These are phyloP conservation scores for Chrysogorgia sp. DNA, from an alignment of 92 coral and sea anemone species.

Conservation along the genomic window DNA sequence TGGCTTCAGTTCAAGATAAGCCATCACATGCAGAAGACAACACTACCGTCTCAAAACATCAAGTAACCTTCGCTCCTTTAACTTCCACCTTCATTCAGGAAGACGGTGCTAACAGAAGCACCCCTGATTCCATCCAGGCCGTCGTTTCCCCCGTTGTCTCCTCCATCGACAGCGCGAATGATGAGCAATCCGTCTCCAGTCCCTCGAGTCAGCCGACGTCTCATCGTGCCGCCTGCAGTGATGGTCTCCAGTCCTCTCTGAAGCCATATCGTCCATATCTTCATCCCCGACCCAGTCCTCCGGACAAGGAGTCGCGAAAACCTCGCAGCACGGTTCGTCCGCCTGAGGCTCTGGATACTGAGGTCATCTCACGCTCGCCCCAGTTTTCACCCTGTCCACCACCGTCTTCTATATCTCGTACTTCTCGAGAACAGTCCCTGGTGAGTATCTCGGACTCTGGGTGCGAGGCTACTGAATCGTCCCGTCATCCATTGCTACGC, in stretches of 20 bases:
- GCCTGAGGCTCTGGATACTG: neutral
- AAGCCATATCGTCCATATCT: neutral
- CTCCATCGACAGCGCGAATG: neutral
- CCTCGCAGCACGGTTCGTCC: neutral
- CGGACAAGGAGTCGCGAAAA: neutral
- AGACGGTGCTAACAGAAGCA: no score
- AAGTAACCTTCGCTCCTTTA: no score
- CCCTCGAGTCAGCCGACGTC: neutral
- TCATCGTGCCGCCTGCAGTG: neutral
- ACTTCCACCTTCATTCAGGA: no score
- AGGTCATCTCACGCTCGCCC: slow-evolving; percentile 14
- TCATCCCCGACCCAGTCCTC: neutral
- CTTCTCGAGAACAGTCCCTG: neutral
- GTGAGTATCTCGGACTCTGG: neutral
- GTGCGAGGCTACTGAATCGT: neutral
- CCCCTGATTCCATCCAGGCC: neutral
- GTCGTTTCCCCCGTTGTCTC: neutral
- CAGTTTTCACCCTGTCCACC: slow-evolving; percentile 18
- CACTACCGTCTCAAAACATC: no score
- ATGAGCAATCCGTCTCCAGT: neutral
- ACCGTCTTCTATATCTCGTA: slow-evolving; percentile 20
- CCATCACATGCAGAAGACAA: no score
- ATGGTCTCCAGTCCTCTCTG: neutral
- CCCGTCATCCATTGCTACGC: slow-evolving; percentile 27
- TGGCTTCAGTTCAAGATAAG: no score